Conservation (phyloP, 2,888 invertebrate species). For the Dolomedes plantarius region DNA sequence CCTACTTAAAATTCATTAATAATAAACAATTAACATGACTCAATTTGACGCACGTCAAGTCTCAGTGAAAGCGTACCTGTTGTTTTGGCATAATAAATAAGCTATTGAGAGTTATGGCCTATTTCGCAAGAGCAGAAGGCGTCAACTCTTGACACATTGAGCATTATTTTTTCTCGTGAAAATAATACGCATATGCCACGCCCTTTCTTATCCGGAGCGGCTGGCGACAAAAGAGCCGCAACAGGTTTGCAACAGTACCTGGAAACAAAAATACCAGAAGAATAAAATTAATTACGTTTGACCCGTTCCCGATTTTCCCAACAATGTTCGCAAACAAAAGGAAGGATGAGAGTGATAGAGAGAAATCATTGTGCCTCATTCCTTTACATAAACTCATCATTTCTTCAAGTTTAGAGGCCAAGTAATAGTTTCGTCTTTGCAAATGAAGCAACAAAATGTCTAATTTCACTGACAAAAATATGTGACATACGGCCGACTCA, state of each 20-base stretch:
- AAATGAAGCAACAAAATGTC: too few relatives aligned
- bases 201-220: slow-evolving; percentile 36
- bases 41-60: too few relatives aligned
- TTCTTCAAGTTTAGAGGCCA: too few relatives aligned
- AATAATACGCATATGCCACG: slow-evolving; percentile 45
- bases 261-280: slow-evolving; percentile 32
- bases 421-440: too few relatives aligned
- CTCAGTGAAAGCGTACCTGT: too few relatives aligned
- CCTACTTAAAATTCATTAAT: too few relatives aligned
- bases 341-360: not conserved
- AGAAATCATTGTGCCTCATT: too few relatives aligned
- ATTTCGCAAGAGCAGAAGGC: slow-evolving; percentile 35
- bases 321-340: slow-evolving; percentile 17
- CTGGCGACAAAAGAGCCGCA: slow-evolving; percentile 35
- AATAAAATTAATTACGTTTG: slow-evolving; percentile 28
- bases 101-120: slow-evolving; percentile 1
- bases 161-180: slow-evolving; percentile 5
- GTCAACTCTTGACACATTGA: slow-evolving; percentile 28
- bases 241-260: slow-evolving; percentile 51
- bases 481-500: too few relatives aligned
- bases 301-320: slow-evolving; percentile 34
- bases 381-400: too few relatives aligned
- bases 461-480: too few relatives aligned
- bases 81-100: not conserved
- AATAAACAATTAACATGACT: too few relatives aligned